Base-by-base conservation (phyloP, 2,113 vertebrate genomes). In the Cephalopterus ornatus region DNA sequence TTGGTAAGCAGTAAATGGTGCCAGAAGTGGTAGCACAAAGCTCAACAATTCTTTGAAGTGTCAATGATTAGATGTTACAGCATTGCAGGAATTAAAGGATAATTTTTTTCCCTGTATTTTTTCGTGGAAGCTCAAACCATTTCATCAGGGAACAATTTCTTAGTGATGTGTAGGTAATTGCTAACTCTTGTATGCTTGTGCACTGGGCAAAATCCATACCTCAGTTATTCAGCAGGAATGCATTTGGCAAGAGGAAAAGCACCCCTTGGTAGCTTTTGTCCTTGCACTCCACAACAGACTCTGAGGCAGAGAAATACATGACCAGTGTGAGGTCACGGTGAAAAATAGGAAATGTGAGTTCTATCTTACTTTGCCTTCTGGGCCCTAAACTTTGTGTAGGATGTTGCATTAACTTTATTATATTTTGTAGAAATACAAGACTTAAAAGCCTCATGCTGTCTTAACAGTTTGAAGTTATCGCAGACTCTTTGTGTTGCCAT, bases 401-500 rank as follows among this genome's bases (percentile, higher is more conserved):
- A 33, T 78, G 24, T 71, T 78, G 28, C 24, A 44, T 89, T 83
- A 67, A 35, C 76, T 88, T 55, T 70, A 22, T 68, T 92, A 5
- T 53, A 30, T 74, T 94, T 89, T 85, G 39, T 81, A 68, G 77
- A 79, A 93, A 86, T 80, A n/a, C 5, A 61, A 33, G 44, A 19
- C 37, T 65, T 72, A 4, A 61, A 80, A 89, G 41, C 46, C 12
- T 67, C 27, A 37, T 58, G 11, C 26, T 71, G 12, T 50, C 30
- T 71, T 32, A 59, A 65, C 41, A 46, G 66, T 68, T 87, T 2
- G 5, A 74, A 84, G 39, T 72, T 89, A 76, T 37, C 1, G n/a
- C 82, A 62, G 62, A 59, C n/a, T 65, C 41, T 75, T 86, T 73
- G 26, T 66, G 85, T 95, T 97, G 66, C 92, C 66, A 66, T 89